phyloP scores from a whole-genome alignment of 2,888 invertebrate species.

The Ferrisia virgata region DNA sequence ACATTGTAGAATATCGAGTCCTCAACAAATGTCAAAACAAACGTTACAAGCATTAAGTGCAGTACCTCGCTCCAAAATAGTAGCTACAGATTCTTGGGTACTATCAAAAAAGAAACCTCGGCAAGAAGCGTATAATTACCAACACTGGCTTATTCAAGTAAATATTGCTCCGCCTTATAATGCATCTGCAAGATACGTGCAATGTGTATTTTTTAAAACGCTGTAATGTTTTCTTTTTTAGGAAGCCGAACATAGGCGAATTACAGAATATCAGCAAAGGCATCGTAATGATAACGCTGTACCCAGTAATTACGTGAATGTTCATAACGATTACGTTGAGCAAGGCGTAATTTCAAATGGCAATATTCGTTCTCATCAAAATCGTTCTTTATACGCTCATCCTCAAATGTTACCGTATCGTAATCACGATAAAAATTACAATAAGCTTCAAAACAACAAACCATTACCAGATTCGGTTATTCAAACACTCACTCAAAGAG shows the following conservation, averaged over 20 bases:
- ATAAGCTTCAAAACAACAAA: slow-evolving; percentile 53
- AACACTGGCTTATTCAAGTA: slow-evolving; percentile 89
- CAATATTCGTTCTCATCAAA: slow-evolving; percentile 23
- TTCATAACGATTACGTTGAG: not conserved
- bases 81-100: slow-evolving; percentile 60
- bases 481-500: slow-evolving; percentile 67
- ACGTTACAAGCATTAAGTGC: slow-evolving; percentile 71
- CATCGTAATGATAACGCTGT: not conserved
- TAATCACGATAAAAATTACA: slow-evolving; percentile 48
- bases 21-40: slow-evolving; percentile 68
- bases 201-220: slow-evolving; percentile 38
- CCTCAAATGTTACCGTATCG: slow-evolving; percentile 37
- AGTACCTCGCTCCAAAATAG: slow-evolving; percentile 72
- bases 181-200: too few species aligned
- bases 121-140: slow-evolving; percentile 60
- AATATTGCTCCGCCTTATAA: not conserved
- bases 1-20: slow-evolving; percentile 51
- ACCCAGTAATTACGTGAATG: slow-evolving; percentile 8
- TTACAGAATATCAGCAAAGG: slow-evolving; percentile 40
- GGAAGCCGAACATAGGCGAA: slow-evolving; percentile 78
- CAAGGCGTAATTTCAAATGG: slow-evolving; percentile 16
- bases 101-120: slow-evolving; percentile 59
- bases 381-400: not conserved
- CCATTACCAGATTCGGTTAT: slow-evolving; percentile 69
- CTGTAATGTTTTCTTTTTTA: slow-evolving; percentile 53